phyloP scores from a whole-genome alignment of 1,140 invertebrate genomes.

The Dinothrombium tinctorium region DNA sequence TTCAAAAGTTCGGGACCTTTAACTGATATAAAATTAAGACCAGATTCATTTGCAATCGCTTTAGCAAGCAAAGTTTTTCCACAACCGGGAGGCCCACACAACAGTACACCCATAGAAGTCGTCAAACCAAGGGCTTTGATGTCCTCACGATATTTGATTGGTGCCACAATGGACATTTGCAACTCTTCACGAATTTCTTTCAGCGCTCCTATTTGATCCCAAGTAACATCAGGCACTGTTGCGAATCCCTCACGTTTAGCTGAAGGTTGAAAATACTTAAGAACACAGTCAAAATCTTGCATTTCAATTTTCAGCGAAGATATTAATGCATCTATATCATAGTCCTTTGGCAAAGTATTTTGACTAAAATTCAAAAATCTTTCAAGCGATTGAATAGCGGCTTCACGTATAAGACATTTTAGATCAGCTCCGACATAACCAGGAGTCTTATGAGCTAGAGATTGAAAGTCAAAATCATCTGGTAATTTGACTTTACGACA shows the following conservation, averaged over 20 bases:
- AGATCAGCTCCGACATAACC: constrained; percentile 95
- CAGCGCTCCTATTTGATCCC: constrained; percentile 88
- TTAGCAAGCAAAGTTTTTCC: constrained; percentile 80
- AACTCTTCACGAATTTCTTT: constrained; percentile 65
- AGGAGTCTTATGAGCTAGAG: constrained; percentile 58
- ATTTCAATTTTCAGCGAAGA: constrained; percentile 4
- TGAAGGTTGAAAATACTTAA: constrained; percentile 13
- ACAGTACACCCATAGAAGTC: constrained; percentile 56
- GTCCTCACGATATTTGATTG: constrained; percentile 58
- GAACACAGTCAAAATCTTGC: constrained; percentile 8
- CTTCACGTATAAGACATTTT: constrained; percentile 54
- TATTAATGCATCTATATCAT: background rate
- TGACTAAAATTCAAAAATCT: constrained; percentile 16
- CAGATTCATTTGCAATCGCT: constrained; percentile 84
- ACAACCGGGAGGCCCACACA: constrained; percentile 77
- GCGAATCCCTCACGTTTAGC: constrained; percentile 82
- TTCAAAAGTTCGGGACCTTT: constrained; percentile 89
- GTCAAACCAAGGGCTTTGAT: constrained; percentile 49
- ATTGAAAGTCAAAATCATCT: constrained; percentile 38
- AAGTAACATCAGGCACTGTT: constrained; percentile 86
- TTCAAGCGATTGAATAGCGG: constrained; percentile 60
- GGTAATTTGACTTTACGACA: constrained; percentile 37
- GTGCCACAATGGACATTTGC: constrained; percentile 29
- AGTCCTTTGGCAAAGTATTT: background rate
- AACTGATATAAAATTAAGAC: constrained; percentile 88